phyloP scores from a whole-genome alignment of 1,140 invertebrate species.

The Drosophila ambigua region DNA sequence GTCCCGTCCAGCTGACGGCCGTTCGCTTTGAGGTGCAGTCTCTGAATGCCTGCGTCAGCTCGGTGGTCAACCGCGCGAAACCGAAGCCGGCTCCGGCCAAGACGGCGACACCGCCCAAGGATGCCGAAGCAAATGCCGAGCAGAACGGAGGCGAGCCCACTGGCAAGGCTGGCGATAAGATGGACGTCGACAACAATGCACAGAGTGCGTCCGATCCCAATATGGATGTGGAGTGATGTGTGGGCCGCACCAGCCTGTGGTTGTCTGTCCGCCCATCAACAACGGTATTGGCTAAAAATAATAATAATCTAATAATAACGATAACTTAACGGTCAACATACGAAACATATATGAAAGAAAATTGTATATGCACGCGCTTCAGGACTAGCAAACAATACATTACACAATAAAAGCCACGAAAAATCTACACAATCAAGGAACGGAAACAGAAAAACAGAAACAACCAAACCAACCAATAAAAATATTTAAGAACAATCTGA shows the following conservation, averaged over 20 bases:
- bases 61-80: constrained; percentile 83
- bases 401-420: constrained; percentile 17
- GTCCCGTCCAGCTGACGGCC: constrained; percentile 90
- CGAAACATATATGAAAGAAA: constrained; percentile 46
- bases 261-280: constrained; percentile 36
- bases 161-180: constrained; percentile 53
- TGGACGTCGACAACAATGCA: constrained; percentile 66
- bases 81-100: constrained; percentile 79
- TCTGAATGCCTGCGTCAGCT: constrained; percentile 76
- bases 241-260: constrained; percentile 12
- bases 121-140: constrained; percentile 56
- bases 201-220: constrained; percentile 46
- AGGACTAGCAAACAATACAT: constrained; percentile 42
- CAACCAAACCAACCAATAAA: constrained; percentile 42
- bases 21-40: constrained; percentile 89
- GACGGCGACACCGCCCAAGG: constrained; percentile 67
- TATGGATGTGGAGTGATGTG: constrained; percentile 69
- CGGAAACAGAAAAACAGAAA: constrained; percentile 24
- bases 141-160: constrained; percentile 75
- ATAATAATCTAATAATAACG: constrained; percentile 49
- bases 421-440: constrained; percentile 16
- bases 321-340: constrained; percentile 55
- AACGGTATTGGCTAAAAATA: constrained; percentile 73
- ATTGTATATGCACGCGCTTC: constrained; percentile 67
- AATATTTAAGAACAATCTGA: constrained; percentile 51